A percentile compares a stretch with the other conserved stretches of the same genome.
Conservation (phyloP, 2,797 vertebrate species). For the Pantherophis vulpinus region DNA sequence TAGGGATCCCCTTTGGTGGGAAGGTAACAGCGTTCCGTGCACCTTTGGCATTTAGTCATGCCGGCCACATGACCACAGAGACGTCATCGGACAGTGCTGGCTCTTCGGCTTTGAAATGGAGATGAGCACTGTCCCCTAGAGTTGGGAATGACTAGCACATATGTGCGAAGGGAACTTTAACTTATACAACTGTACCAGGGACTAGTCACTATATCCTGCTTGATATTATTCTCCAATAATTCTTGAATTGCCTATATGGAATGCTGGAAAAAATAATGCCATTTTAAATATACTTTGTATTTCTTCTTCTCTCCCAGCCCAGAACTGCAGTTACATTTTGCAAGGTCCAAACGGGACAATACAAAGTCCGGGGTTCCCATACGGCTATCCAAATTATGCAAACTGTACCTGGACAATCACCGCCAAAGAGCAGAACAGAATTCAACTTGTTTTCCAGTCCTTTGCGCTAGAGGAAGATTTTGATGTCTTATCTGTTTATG, state of each 20-base stretch:
- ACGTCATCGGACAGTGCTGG: too few relatives aligned
- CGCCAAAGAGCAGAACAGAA: constrained; percentile 90
- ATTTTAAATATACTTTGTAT: constrained; percentile 45
- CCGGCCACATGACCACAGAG: too few relatives aligned
- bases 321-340: constrained; percentile 94
- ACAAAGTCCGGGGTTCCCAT: constrained; percentile 96
- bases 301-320: constrained; percentile 73
- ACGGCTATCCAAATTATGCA: constrained; percentile 98
- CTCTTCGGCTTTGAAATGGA: too few relatives aligned
- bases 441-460: constrained; percentile 97
- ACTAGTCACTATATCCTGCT: background rate
- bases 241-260: background rate
- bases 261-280: background rate
- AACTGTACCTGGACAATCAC: constrained; percentile 98
- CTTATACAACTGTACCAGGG: background rate
- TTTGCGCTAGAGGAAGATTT: constrained; percentile 98
- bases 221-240: background rate
- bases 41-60: too few relatives aligned
- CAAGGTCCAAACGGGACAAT: constrained; percentile 93
- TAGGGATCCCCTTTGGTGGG: too few relatives aligned
- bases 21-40: too few relatives aligned
- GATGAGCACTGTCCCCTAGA: too few relatives aligned
- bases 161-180: too few relatives aligned
- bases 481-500: constrained; percentile 93
- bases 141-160: too few relatives aligned